phyloP scores from a whole-genome alignment of 2,888 invertebrate species.

The Auanema freiburgensis region DNA sequence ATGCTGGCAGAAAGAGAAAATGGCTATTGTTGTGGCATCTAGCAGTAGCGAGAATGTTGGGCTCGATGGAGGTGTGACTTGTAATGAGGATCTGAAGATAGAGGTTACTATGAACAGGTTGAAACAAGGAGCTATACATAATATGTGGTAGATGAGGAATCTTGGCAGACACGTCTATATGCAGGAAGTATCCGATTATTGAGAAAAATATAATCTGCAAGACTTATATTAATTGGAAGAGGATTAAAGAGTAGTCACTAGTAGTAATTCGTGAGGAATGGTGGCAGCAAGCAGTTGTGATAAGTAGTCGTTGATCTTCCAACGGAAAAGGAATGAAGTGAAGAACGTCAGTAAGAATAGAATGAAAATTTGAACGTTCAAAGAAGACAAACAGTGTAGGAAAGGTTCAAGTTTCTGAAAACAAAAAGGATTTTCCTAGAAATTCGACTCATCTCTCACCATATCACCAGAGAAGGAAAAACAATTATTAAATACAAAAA shows the following conservation, averaged over 20 bases:
- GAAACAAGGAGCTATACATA: too few relatives aligned
- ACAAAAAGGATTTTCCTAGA: neutral
- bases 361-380: slow-evolving; percentile 4
- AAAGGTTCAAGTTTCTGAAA: slow-evolving; percentile 7
- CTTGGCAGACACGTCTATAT: too few relatives aligned
- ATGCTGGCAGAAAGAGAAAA: slow-evolving; percentile 37
- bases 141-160: too few relatives aligned
- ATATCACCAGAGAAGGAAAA: slow-evolving; percentile 1
- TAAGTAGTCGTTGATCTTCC: slow-evolving; percentile 10
- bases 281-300: slow-evolving; percentile 12
- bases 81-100: neutral
- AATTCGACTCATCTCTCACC: slow-evolving; percentile 1
- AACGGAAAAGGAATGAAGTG: slow-evolving; percentile 15
- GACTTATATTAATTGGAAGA: too few relatives aligned
- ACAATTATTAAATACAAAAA: slow-evolving; percentile 15
- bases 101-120: too few relatives aligned
- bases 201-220: too few relatives aligned
- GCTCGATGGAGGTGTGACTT: slow-evolving; percentile 6
- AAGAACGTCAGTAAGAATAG: slow-evolving; percentile 3
- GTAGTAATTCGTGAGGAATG: slow-evolving; percentile 21
- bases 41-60: slow-evolving; percentile 24
- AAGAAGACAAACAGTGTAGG: slow-evolving; percentile 14
- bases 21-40: slow-evolving; percentile 36
- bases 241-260: slow-evolving; percentile 12
- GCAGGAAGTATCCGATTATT: too few relatives aligned